Evolutionary conservation across 2,888 invertebrate species (phyloP).

Genomic region (Ochropacha duplaris): DNA sequence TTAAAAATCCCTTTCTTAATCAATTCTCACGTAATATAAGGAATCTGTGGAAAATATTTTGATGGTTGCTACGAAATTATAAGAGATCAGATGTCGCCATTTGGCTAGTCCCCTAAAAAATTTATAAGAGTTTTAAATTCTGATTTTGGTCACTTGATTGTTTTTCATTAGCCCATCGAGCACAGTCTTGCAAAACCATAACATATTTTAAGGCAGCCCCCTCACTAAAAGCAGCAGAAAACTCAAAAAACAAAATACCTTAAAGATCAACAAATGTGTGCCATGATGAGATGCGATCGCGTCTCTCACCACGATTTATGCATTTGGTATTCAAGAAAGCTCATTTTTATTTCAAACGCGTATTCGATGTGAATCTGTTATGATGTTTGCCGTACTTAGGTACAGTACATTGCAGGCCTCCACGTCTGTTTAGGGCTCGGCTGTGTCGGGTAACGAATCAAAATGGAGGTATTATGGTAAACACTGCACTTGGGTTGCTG

Average conservation of each 20-base stretch:
- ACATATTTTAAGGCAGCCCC: not conserved
- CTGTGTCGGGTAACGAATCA: not conserved
- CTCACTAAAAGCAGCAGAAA: not conserved
- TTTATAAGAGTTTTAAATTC: no score
- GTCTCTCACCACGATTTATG: slow-evolving; percentile 25
- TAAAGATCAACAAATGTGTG: slow-evolving; percentile 16
- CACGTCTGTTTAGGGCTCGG: not conserved
- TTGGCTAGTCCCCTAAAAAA: no score
- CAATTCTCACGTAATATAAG: no score
- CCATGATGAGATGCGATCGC: slow-evolving; percentile 23
- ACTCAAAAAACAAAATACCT: slow-evolving; percentile 11
- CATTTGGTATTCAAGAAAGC: slow-evolving; percentile 14
- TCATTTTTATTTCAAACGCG: slow-evolving; percentile 3
- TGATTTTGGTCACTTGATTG: no score
- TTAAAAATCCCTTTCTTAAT: no score
- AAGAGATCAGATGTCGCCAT: no score
- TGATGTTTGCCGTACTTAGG: not conserved
- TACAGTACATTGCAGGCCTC: not conserved
- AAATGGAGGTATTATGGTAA: not conserved
- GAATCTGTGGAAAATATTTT: no score
- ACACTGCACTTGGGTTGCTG: not conserved
- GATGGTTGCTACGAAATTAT: no score
- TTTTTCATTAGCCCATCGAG: no score
- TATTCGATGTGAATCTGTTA: not conserved
- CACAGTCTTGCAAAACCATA: not conserved